A percentile compares a stretch with the other conserved stretches of the same genome.
phyloP scores from a whole-genome alignment of 2,888 invertebrate species.

The Cerceris ruficornis region DNA sequence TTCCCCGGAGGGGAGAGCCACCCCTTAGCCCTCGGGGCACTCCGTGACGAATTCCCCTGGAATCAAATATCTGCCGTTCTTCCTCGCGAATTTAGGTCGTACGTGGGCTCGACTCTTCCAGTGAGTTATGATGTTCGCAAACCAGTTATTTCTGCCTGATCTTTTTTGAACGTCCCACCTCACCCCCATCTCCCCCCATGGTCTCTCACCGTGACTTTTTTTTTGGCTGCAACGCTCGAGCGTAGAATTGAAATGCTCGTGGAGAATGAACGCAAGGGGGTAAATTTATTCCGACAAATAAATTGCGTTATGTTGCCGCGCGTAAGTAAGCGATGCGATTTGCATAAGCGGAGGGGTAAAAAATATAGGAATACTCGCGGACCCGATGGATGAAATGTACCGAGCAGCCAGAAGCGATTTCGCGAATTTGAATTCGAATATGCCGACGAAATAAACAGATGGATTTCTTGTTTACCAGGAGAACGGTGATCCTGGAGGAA shows the following conservation, averaged over 20 bases:
- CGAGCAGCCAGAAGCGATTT: constrained; percentile 1
- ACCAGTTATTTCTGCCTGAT: constrained; percentile 28
- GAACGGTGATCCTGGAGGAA: constrained; percentile 17
- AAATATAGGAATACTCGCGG: constrained; percentile 6
- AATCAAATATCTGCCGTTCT: constrained; percentile 47
- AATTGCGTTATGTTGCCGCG: constrained; percentile 24
- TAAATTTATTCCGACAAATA: constrained; percentile 25
- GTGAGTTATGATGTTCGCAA: constrained; percentile 43
- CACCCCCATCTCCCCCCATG: not conserved
- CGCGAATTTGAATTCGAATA: constrained; percentile 9
- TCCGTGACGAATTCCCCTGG: constrained; percentile 36
- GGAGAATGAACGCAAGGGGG: constrained; percentile 4
- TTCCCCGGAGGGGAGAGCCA: constrained; percentile 1
- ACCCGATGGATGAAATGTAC: constrained; percentile 1
- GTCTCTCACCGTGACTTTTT: not conserved
- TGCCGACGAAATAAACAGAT: constrained; percentile 18
- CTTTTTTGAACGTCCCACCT: constrained; percentile 5
- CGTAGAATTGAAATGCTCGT: constrained; percentile 17
- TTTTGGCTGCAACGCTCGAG: not conserved
- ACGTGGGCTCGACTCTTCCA: constrained; percentile 9
- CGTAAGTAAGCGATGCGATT: constrained; percentile 10
- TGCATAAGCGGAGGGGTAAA: constrained; percentile 8
- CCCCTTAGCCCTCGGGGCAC: not conserved
- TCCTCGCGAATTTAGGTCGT: constrained; percentile 28
- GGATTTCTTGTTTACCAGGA: constrained; percentile 25